Evolutionary conservation across 2,888 invertebrate genomes (phyloP).

Genomic region (Chymomyza amoena): DNA sequence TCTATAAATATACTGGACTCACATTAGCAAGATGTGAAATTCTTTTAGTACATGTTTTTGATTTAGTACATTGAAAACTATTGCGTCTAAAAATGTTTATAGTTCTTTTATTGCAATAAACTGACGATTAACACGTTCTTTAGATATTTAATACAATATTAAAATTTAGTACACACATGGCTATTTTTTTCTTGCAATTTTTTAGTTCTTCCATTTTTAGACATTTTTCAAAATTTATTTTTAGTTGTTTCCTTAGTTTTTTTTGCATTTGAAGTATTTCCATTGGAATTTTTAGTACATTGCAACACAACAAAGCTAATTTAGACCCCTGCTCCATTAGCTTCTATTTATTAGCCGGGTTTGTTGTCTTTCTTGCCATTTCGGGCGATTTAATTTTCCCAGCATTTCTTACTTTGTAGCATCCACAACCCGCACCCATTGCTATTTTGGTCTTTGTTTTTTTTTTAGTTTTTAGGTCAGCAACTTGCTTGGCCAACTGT

Average conservation of each 20-base stretch:
- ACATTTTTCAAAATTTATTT: background rate
- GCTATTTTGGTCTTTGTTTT: slow-evolving; percentile 4
- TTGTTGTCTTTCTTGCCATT: slow-evolving; percentile 19
- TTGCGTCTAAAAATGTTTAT: too few species aligned
- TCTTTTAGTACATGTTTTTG: too few species aligned
- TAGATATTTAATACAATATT: too few species aligned
- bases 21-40: too few species aligned
- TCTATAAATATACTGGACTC: too few species aligned
- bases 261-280: background rate
- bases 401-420: background rate
- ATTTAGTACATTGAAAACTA: background rate
- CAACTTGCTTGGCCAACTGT: slow-evolving; percentile 20
- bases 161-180: too few species aligned
- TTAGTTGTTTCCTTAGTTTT: background rate
- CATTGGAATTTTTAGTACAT: background rate
- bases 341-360: background rate
- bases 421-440: background rate
- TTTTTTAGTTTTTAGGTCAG: slow-evolving; percentile 58
- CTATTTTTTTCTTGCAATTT: too few species aligned
- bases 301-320: background rate
- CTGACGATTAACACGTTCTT: too few species aligned
- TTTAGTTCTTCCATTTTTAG: too few species aligned
- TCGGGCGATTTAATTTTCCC: background rate
- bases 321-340: background rate
- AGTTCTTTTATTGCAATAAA: too few species aligned